A percentile compares a stretch with the other conserved stretches of the same genome.
Evolutionary conservation across 2,888 invertebrate genomes (phyloP).

Genomic region (Ennomos quercinarius): DNA sequence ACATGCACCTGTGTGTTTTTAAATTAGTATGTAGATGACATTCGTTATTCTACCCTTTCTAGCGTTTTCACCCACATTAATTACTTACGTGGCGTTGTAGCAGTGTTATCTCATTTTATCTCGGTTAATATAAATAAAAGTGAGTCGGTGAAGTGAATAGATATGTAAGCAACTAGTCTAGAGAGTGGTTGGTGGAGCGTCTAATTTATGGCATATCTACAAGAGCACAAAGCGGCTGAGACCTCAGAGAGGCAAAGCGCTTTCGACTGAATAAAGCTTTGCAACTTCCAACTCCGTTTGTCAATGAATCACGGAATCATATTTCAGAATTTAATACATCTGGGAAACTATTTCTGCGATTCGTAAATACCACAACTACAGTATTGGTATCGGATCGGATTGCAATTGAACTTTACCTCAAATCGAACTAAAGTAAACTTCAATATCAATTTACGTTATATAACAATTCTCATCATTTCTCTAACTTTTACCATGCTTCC

Average conservation of each 20-base stretch:
- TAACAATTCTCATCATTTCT: too few relatives aligned
- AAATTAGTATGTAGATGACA: conserved; percentile 42
- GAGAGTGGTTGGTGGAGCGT: conserved; percentile 32
- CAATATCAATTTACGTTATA: conserved; percentile 1
- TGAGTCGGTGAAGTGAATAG: conserved; percentile 30
- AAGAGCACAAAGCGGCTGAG: conserved; percentile 33
- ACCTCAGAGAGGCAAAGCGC: conserved; percentile 31
- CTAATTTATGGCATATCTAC: conserved; percentile 43
- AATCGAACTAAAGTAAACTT: neutral
- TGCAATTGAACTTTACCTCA: neutral
- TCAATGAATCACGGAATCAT: conserved; percentile 35
- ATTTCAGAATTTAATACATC: conserved; percentile 29
- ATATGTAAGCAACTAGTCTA: conserved; percentile 31
- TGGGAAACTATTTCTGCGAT: conserved; percentile 13
- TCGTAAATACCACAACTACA: conserved; percentile 5
- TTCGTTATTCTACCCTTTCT: conserved; percentile 26
- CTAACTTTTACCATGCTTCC: too few relatives aligned
- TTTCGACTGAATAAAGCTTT: conserved; percentile 33
- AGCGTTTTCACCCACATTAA: conserved; percentile 36
- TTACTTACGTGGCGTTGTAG: conserved; percentile 37
- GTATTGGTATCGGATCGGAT: neutral
- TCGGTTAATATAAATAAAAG: conserved; percentile 25
- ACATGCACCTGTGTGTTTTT: conserved; percentile 45
- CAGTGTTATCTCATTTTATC: conserved; percentile 29
- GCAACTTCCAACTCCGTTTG: conserved; percentile 31